Conservation (phyloP, 2,888 invertebrate species). For the Himalopsyche kuldschensis region DNA sequence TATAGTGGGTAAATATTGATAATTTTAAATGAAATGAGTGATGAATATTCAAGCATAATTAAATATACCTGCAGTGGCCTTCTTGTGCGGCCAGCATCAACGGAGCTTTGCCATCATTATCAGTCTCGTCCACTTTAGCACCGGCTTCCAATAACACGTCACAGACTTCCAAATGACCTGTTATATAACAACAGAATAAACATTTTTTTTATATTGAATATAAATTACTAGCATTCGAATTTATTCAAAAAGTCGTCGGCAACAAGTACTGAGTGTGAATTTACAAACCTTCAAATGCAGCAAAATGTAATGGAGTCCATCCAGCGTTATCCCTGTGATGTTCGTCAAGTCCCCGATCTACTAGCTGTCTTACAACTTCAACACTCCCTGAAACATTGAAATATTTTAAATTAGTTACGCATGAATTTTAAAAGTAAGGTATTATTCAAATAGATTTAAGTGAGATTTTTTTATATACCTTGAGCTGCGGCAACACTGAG, state of each 20-base stretch:
- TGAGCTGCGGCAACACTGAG: constrained; percentile 83
- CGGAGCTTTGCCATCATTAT: constrained; percentile 88
- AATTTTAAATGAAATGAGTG: background rate
- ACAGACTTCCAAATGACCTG: constrained; percentile 81
- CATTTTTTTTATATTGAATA: too few species aligned
- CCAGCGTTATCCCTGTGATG: constrained; percentile 92
- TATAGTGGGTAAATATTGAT: constrained; percentile 19
- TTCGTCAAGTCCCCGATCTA: constrained; percentile 85
- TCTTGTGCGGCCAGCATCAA: constrained; percentile 88
- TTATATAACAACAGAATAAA: background rate
- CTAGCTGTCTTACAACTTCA: constrained; percentile 84
- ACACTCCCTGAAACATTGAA: constrained; percentile 62
- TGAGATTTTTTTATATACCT: constrained; percentile 50
- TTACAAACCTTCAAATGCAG: constrained; percentile 79
- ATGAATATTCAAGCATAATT: background rate
- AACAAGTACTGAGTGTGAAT: background rate
- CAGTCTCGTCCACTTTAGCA: constrained; percentile 84
- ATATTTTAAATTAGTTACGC: too few species aligned
- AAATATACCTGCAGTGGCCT: constrained; percentile 61
- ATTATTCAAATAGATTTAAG: too few species aligned
- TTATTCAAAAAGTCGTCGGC: background rate
- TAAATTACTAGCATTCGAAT: too few species aligned
- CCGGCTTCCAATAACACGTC: constrained; percentile 83
- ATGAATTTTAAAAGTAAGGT: background rate
- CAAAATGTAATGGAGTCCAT: constrained; percentile 96